Conservation (phyloP, 2,113 vertebrate species). For the Ptilonorhynchus violaceus region DNA sequence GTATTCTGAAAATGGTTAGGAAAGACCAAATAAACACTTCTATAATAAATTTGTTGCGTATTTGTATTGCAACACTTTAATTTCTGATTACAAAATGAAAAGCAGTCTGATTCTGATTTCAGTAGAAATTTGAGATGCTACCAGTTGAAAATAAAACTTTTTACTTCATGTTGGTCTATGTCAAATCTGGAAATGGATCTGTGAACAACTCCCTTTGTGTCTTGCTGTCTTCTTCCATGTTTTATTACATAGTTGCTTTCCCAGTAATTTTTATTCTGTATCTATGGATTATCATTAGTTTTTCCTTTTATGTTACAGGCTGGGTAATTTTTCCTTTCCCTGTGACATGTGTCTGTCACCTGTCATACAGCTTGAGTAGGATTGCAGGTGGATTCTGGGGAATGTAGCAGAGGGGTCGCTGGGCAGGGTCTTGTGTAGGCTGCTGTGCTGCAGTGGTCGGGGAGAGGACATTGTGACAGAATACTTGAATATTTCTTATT, state of each 20-base stretch:
- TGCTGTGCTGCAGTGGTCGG: background rate
- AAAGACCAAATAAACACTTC: background rate
- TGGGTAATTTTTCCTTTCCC: background rate
- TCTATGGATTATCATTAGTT: background rate
- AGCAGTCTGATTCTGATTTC: background rate
- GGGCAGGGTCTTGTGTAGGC: accelerated
- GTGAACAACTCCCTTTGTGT: background rate
- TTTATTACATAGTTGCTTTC: background rate
- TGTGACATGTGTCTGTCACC: accelerated
- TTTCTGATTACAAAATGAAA: background rate
- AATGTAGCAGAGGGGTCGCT: background rate
- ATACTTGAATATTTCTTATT: background rate
- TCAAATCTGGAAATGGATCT: background rate
- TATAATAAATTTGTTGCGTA: background rate
- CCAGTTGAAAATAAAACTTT: background rate
- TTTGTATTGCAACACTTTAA: background rate
- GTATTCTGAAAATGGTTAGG: background rate
- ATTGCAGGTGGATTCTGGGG: background rate
- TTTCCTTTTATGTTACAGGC: background rate
- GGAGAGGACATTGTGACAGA: background rate
- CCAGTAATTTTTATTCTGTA: background rate
- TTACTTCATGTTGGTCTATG: background rate
- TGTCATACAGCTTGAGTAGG: background rate
- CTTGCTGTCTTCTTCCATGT: background rate
- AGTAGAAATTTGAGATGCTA: background rate